phyloP scores from a whole-genome alignment of 2,113 vertebrate species.

The Oreochromis aureus region DNA sequence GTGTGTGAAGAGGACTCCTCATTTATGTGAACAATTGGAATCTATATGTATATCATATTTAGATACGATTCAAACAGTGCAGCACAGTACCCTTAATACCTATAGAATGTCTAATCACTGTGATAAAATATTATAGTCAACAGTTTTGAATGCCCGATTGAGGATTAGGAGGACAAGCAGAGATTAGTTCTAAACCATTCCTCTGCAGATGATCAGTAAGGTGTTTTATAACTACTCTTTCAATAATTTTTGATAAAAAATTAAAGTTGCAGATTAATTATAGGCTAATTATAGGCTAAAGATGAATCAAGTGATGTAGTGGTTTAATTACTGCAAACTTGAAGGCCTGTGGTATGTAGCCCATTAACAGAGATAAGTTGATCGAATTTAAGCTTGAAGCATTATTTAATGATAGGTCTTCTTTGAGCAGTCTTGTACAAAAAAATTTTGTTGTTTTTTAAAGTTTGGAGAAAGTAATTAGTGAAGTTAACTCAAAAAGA shows the following conservation, averaged over 20 bases:
- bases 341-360: background rate
- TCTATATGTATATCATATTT: background rate
- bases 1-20: background rate
- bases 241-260: background rate
- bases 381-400: background rate
- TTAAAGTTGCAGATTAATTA: background rate
- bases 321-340: background rate
- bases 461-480: background rate
- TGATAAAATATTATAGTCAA: rapidly evolving
- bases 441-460: background rate
- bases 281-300: background rate
- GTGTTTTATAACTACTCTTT: background rate
- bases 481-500: background rate
- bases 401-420: background rate
- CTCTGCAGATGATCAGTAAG: background rate
- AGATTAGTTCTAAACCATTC: background rate
- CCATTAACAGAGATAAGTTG: rapidly evolving
- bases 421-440: rapidly evolving
- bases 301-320: background rate
- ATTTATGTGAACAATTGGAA: background rate
- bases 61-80: background rate
- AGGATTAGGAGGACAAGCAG: background rate
- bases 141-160: background rate
- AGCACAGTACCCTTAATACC: rapidly evolving
- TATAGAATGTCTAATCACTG: background rate